Evolutionary conservation across 2,797 vertebrate species (phyloP).

Genomic region (Lagodon rhomboides): DNA sequence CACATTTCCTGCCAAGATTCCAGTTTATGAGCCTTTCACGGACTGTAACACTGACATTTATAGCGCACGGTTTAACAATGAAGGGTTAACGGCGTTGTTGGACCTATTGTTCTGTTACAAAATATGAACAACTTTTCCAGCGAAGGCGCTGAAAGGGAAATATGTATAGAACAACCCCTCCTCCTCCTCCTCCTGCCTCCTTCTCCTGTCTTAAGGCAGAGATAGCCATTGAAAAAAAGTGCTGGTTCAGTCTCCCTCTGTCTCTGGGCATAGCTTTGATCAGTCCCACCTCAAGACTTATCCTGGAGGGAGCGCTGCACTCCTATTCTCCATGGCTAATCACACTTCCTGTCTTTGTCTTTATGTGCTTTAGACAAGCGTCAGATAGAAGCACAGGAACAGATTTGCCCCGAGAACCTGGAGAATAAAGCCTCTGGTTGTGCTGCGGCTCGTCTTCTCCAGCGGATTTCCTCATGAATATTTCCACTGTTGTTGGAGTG

Average conservation of each 20-base stretch:
- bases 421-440: slow-evolving; percentile 82
- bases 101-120: slow-evolving; percentile 59
- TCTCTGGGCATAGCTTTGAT: slow-evolving; percentile 89
- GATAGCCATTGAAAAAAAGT: slow-evolving; percentile 83
- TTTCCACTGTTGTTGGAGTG: slow-evolving; percentile 72
- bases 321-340: slow-evolving; percentile 83
- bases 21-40: slow-evolving; percentile 20
- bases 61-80: slow-evolving; percentile 20
- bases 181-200: not conserved
- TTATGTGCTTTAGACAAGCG: slow-evolving; percentile 82
- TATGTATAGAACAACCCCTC: slow-evolving; percentile 63
- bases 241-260: slow-evolving; percentile 85
- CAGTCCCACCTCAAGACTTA: slow-evolving; percentile 86
- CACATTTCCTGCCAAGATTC: not conserved
- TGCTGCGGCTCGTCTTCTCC: slow-evolving; percentile 76
- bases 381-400: slow-evolving; percentile 81
- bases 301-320: slow-evolving; percentile 83
- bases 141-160: slow-evolving; percentile 71
- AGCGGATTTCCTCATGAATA: slow-evolving; percentile 80
- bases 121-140: slow-evolving; percentile 69
- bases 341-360: slow-evolving; percentile 85
- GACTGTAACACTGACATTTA: slow-evolving; percentile 16
- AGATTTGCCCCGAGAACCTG: slow-evolving; percentile 80
- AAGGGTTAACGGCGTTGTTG: slow-evolving; percentile 15
- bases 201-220: slow-evolving; percentile 70